Evolutionary conservation across 2,888 invertebrate genomes (phyloP).

Genomic region (Drepana falcataria): DNA sequence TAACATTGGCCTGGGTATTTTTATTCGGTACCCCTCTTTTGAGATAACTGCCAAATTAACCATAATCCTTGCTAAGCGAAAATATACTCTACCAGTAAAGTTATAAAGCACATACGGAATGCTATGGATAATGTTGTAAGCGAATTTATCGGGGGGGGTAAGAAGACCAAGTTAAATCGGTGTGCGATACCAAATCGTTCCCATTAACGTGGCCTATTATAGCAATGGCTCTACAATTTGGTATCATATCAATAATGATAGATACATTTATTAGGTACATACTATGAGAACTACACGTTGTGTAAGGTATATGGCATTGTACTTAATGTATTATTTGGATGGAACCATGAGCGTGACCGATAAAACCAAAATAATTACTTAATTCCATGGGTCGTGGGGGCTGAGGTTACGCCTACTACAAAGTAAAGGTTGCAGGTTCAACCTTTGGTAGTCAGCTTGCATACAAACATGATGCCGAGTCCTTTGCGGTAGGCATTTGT

Average conservation of each 20-base stretch:
- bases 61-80: background rate
- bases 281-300: too few species aligned
- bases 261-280: conserved; percentile 31
- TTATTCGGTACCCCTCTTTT: conserved; percentile 31
- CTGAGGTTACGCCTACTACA: too few species aligned
- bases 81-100: background rate
- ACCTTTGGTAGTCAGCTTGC: too few species aligned
- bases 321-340: background rate
- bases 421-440: too few species aligned
- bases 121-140: conserved; percentile 17
- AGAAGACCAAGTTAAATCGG: conserved; percentile 31
- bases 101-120: conserved; percentile 4
- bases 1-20: conserved; percentile 21
- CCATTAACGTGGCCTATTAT: conserved; percentile 59
- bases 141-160: conserved; percentile 22
- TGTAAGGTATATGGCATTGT: background rate
- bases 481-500: too few species aligned
- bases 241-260: conserved; percentile 52
- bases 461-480: too few species aligned
- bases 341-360: background rate
- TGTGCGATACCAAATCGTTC: conserved; percentile 43
- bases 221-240: conserved; percentile 63
- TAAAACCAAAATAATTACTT: conserved; percentile 10
- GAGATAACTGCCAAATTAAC: conserved; percentile 13
- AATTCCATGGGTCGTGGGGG: background rate